A percentile compares a stretch with the other conserved stretches of the same genome.
Evolutionary conservation across 1,140 invertebrate species (phyloP).

Genomic region (Aphelenchoides avenae): DNA sequence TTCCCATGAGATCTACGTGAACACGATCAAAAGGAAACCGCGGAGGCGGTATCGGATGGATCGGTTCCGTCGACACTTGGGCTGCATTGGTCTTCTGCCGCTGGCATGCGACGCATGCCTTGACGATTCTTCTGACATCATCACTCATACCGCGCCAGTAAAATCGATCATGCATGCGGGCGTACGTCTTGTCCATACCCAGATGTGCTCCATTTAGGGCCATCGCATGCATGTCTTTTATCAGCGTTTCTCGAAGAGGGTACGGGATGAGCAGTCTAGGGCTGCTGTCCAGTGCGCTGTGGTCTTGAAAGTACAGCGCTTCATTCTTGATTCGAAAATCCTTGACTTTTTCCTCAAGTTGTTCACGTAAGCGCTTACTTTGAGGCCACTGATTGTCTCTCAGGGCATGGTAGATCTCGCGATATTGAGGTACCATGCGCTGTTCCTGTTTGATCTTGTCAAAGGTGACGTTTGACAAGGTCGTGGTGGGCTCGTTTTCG

Average conservation of each 20-base stretch:
- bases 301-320: too few species aligned
- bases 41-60: too few species aligned
- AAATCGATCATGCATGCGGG: slow-evolving; percentile 3
- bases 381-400: neutral
- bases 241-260: neutral
- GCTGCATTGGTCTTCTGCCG: slow-evolving; percentile 6
- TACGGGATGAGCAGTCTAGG: slow-evolving; percentile 11
- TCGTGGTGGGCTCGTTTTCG: too few species aligned
- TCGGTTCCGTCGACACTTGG: too few species aligned
- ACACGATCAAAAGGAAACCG: too few species aligned
- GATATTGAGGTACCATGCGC: neutral
- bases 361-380: neutral
- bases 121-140: slow-evolving; percentile 2
- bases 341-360: neutral
- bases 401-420: neutral
- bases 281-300: too few species aligned
- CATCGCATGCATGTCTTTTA: slow-evolving; percentile 7
- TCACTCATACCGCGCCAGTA: slow-evolving; percentile 8
- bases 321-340: neutral
- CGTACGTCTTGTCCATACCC: neutral
- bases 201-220: slow-evolving; percentile 7
- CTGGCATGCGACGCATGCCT: slow-evolving; percentile 1
- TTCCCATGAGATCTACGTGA: too few species aligned
- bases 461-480: neutral
- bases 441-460: slow-evolving; percentile 2